phyloP scores from a whole-genome alignment of 2,888 invertebrate species.

The Leptogaster cylindrica region DNA sequence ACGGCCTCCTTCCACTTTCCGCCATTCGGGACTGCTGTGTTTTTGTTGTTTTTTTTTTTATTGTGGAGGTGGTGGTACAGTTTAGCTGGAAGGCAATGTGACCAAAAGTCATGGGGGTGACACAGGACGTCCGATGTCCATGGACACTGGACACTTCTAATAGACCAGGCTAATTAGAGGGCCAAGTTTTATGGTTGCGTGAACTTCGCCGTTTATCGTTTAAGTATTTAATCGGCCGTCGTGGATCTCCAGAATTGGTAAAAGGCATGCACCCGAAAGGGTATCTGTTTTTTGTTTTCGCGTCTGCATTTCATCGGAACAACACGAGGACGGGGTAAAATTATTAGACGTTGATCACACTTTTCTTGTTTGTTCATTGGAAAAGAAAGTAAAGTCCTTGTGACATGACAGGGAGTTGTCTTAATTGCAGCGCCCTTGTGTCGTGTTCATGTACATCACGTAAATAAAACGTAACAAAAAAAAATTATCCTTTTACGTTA shows the following conservation, averaged over 20 bases:
- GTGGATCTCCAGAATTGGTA: conserved; percentile 29
- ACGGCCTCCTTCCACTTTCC: background rate
- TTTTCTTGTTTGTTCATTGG: conserved; percentile 15
- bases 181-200: conserved; percentile 38
- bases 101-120: background rate
- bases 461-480: too few relatives aligned
- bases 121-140: background rate
- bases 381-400: background rate
- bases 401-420: conserved; percentile 6
- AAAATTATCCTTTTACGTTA: too few relatives aligned
- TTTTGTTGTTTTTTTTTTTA: too few relatives aligned
- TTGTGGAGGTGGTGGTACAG: background rate
- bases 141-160: conserved; percentile 32
- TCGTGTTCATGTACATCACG: background rate
- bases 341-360: conserved; percentile 16
- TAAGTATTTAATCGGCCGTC: conserved; percentile 32
- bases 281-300: too few relatives aligned
- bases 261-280: background rate
- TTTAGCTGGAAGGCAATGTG: background rate
- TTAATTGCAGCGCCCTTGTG: background rate
- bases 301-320: too few relatives aligned
- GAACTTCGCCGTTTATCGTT: conserved; percentile 35
- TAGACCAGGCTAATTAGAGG: conserved; percentile 24
- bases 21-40: background rate
- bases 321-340: background rate